Evolutionary conservation across 2,113 vertebrate genomes (phyloP).

Genomic region (Calidris pygmaea): DNA sequence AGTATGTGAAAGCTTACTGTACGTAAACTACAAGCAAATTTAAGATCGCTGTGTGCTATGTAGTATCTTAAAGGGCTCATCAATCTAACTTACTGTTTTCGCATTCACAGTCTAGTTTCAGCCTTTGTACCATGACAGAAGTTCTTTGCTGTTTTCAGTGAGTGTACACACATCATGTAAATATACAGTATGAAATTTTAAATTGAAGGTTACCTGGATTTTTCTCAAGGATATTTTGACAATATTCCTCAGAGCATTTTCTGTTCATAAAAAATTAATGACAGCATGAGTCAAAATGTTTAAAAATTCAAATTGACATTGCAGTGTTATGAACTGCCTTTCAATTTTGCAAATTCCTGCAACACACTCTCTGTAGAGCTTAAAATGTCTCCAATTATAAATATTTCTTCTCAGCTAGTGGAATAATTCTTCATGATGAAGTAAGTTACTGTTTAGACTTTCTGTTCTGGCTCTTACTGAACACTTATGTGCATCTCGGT

Average conservation of each 20-base stretch:
- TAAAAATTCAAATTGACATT: not conserved
- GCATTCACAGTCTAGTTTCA: not conserved
- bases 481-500: not conserved
- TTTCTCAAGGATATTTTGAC: not conserved
- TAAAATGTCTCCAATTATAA: not conserved
- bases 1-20: not conserved
- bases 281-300: not conserved
- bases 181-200: not conserved
- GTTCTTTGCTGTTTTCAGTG: not conserved
- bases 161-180: not conserved
- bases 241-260: not conserved
- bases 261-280: not conserved
- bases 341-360: not conserved
- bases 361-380: not conserved
- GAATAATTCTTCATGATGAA: not conserved
- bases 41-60: not conserved
- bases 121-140: not conserved
- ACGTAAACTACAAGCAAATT: not conserved
- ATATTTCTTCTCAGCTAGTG: not conserved
- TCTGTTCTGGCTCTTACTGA: not conserved
- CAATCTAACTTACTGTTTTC: not conserved
- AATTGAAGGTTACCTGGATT: not conserved
- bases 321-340: not conserved
- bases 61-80: not conserved
- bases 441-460: not conserved